Evolutionary conservation across 1,140 invertebrate genomes (phyloP), one percentile per base, ranked within the genome.

Genomic region (Drosophila ironensis): DNA sequence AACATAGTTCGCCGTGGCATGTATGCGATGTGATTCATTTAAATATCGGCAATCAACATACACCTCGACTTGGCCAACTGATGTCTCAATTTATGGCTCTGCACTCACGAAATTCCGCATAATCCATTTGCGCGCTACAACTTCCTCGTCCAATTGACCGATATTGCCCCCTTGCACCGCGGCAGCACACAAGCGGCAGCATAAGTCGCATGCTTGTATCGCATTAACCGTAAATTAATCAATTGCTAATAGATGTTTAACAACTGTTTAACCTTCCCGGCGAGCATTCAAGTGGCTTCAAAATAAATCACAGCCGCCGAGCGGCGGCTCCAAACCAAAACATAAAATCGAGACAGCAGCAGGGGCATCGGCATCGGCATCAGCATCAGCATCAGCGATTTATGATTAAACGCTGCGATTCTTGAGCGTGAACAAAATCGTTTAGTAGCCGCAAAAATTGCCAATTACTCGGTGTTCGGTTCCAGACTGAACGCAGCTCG

Each of bases 291-390:
- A 84, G 74, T 63, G 30, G 80, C 47, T 67, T 57, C 70, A 74
- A 64, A 74, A 84, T 86, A 73, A 84, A 86, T 84, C 74, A 80
- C 53, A 35, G n/a, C n/a, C n/a, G n/a, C n/a, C n/a, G n/a, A n/a
- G 20, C 20, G 45, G 11, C 33, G 24, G 20, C 12, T 22, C 12
- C 9, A 40, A 42, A 59, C 47, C 33, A 66, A 48, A 11, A 51
- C n/a, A 38, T 44, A 56, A 51, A 20, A 8, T 16, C 33, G 1
- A 35, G 6, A 28, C 24, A 59, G 40, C 78, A 66, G 57, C 64
- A 16, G n/a, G n/a, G n/a, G n/a, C n/a, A n/a, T n/a, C n/a, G n/a
- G n/a, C n/a, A n/a, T n/a, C n/a, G n/a, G n/a, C n/a, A n/a, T n/a
- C n/a, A n/a, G n/a, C n/a, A n/a, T n/a, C 24, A 59, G 40, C 78